Conservation (phyloP, 1,140 invertebrate species). For the Ylistrum balloti region DNA sequence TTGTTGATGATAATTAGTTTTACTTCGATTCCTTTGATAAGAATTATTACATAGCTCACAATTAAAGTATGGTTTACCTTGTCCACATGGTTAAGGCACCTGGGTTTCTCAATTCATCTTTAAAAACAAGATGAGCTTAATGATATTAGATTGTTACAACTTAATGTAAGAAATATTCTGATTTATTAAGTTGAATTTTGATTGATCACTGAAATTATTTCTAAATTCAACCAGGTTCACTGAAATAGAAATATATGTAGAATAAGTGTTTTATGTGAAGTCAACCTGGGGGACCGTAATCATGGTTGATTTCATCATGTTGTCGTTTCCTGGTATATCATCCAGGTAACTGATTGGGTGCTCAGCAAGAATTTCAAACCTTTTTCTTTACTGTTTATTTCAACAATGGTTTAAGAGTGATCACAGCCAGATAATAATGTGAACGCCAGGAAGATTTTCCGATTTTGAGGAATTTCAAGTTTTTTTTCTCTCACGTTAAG, state of each 20-base stretch:
- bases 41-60: too few species aligned
- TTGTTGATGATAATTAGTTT: too few species aligned
- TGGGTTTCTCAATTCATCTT: too few species aligned
- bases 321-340: not conserved
- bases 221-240: not conserved
- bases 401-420: not conserved
- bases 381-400: not conserved
- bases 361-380: not conserved
- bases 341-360: not conserved
- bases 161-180: too few species aligned
- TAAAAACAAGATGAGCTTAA: too few species aligned
- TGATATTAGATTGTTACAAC: too few species aligned
- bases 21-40: too few species aligned
- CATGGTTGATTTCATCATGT: too few species aligned
- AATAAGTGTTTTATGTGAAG: not conserved
- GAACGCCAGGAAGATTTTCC: not conserved
- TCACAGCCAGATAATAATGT: not conserved
- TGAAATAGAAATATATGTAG: not conserved
- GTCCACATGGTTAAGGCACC: too few species aligned
- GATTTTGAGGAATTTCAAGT: slow-evolving; percentile 34
- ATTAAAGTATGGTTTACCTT: too few species aligned
- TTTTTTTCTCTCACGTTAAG: not conserved
- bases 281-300: not conserved
- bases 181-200: not conserved
- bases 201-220: not conserved